Evolutionary conservation across 2,797 vertebrate species (phyloP).

Genomic region (Florisuga fusca): DNA sequence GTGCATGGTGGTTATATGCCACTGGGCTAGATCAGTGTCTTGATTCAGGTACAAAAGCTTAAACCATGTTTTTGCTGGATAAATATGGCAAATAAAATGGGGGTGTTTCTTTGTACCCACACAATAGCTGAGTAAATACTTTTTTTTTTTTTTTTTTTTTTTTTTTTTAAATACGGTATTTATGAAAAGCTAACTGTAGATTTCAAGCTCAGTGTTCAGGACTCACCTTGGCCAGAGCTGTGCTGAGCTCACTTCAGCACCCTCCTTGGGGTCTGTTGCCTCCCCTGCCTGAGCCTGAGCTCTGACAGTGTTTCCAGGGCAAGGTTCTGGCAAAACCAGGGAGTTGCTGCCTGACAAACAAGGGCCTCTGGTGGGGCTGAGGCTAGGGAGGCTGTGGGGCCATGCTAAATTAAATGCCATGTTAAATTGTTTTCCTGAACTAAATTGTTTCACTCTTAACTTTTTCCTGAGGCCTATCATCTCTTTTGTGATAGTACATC

Average conservation of each 20-base stretch:
- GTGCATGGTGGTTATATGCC: rapidly evolving
- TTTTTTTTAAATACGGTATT: neutral
- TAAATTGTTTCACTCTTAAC: no score
- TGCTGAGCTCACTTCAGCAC: neutral
- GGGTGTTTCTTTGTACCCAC: neutral
- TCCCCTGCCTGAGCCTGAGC: neutral
- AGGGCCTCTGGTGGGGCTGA: neutral
- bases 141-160: neutral
- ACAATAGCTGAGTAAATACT: neutral
- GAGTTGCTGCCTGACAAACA: neutral
- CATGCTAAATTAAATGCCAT: neutral
- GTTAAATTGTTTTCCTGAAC: no score
- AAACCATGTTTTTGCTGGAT: neutral
- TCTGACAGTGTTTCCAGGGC: neutral
- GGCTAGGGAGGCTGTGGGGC: neutral
- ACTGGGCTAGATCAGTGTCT: neutral
- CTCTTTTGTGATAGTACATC: no score
- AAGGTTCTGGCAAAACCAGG: neutral
- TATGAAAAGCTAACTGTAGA: neutral
- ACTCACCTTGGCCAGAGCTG: neutral
- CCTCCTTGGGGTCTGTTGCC: rapidly evolving
- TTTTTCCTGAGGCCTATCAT: no score
- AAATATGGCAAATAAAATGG: neutral
- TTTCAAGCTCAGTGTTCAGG: neutral
- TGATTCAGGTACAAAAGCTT: neutral